These are phyloP conservation scores for Lepidiolamprologus cunningtoni DNA, from an alignment of 2,113 vertebrate genomes.

Conservation along the genomic window DNA sequence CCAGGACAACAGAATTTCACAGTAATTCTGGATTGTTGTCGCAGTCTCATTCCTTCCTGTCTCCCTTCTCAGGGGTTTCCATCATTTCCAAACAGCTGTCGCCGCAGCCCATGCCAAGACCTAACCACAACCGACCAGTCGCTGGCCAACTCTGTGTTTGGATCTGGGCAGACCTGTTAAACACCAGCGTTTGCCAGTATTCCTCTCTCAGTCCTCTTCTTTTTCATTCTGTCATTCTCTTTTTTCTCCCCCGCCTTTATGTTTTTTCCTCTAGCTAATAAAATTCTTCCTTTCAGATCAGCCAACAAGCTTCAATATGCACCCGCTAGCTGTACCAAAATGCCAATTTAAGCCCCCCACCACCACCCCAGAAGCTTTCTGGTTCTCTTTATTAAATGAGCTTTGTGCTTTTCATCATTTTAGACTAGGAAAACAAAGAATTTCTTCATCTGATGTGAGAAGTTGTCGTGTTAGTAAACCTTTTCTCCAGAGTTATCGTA, in stretches of 20 bases:
- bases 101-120: constrained; percentile 45
- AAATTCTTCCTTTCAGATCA: constrained; percentile 10
- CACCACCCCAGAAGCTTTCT: background rate
- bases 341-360: background rate
- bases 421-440: constrained; percentile 4
- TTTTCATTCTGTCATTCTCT: constrained; percentile 31
- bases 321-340: constrained; percentile 11
- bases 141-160: constrained; percentile 49
- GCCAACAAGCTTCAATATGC: constrained; percentile 38
- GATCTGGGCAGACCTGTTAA: constrained; percentile 43
- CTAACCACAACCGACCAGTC: constrained; percentile 56
- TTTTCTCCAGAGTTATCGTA: background rate
- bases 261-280: constrained; percentile 31
- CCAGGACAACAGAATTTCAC: constrained; percentile 47
- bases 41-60: constrained; percentile 13
- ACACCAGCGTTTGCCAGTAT: constrained; percentile 41
- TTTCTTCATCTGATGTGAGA: constrained; percentile 22
- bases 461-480: background rate
- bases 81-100: constrained; percentile 72
- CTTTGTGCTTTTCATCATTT: background rate
- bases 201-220: background rate
- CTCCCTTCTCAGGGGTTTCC: constrained; percentile 54
- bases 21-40: constrained; percentile 47
- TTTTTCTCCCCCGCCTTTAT: background rate
- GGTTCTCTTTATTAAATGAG: background rate